Percentiles rank a stretch among this genome's conserved stretches.
Conservation (phyloP, 2,113 vertebrate genomes). For the Alouatta palliata region DNA sequence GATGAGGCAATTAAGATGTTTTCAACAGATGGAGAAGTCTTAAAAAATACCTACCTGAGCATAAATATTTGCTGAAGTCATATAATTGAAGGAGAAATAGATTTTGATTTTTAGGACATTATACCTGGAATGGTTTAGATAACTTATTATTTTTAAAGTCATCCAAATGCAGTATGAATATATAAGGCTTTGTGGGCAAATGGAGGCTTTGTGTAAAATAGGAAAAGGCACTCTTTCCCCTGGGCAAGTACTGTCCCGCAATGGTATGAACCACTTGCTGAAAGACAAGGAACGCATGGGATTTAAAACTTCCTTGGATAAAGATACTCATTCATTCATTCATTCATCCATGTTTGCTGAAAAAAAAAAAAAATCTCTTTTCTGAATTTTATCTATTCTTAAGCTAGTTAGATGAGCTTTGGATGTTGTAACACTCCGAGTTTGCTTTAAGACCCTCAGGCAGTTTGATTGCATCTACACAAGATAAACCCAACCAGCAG, state of each 20-base stretch:
- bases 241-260: background rate
- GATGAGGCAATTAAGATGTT: background rate
- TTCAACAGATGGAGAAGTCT: background rate
- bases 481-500: constrained; percentile 93
- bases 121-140: background rate
- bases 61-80: background rate
- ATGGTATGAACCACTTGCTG: background rate
- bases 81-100: constrained; percentile 12
- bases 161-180: background rate
- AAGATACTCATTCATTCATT: background rate
- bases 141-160: background rate
- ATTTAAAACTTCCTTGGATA: background rate
- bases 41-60: background rate
- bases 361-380: background rate
- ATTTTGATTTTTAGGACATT: background rate
- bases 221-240: background rate
- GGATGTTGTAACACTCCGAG: background rate
- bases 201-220: background rate
- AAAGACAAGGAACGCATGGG: accelerated
- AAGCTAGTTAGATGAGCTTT: background rate
- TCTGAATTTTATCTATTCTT: background rate
- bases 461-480: constrained; percentile 92
- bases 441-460: constrained; percentile 91
- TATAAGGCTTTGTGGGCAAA: background rate
- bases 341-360: background rate